Evolutionary conservation across 2,888 invertebrate genomes (phyloP).

Genomic region (Hypena proboscidalis): DNA sequence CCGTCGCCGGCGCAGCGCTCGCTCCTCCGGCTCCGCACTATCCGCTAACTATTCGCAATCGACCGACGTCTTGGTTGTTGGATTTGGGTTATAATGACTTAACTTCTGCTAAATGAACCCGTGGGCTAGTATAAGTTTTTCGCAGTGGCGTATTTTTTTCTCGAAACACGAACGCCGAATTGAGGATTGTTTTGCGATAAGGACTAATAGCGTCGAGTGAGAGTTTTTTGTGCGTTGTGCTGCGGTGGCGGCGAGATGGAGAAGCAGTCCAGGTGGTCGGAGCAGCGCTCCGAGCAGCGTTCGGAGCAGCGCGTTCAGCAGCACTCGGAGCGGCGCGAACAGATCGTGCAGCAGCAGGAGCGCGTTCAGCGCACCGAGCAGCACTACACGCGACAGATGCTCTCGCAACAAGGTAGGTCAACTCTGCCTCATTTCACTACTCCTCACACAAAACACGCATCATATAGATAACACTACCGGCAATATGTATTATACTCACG

Average conservation of each 20-base stretch:
- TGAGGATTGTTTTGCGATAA: conserved; percentile 65
- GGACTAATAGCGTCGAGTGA: conserved; percentile 80
- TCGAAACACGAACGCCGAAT: conserved; percentile 68
- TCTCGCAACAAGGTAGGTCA: conserved; percentile 83
- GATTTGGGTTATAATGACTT: conserved; percentile 91
- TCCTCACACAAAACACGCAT: conserved; percentile 6
- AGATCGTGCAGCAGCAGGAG: conserved; percentile 84
- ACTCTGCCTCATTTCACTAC: background rate
- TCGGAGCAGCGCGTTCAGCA: conserved; percentile 83
- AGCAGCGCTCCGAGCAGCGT: conserved; percentile 73
- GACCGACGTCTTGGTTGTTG: conserved; percentile 96
- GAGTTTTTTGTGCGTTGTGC: conserved; percentile 80
- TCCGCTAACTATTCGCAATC: conserved; percentile 96
- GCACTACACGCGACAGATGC: conserved; percentile 91
- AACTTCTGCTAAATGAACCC: conserved; percentile 89
- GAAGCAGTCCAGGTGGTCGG: conserved; percentile 88
- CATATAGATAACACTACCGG: background rate
- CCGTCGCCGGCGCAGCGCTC: conserved; percentile 66
- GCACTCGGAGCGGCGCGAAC: conserved; percentile 64
- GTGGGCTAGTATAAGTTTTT: conserved; percentile 82
- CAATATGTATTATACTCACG: conserved; percentile 1
- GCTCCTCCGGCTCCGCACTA: conserved; percentile 84
- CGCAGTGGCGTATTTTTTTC: conserved; percentile 78
- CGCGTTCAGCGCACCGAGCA: conserved; percentile 87
- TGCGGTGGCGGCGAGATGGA: conserved; percentile 87